phyloP scores from a whole-genome alignment of 2,113 vertebrate species.

The Heloderma charlesbogerti region DNA sequence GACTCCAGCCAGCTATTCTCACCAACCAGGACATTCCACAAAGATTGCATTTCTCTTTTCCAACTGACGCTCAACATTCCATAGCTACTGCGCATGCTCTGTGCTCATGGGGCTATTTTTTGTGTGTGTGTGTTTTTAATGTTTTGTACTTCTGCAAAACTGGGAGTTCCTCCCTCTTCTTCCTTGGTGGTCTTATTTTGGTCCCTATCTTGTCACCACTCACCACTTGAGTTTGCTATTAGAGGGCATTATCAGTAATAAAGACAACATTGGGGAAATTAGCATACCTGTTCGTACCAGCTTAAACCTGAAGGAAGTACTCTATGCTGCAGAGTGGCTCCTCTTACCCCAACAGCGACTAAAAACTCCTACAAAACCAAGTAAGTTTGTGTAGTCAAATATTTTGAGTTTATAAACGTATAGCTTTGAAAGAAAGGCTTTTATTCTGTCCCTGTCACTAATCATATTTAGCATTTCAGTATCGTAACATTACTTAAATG shows the following conservation, averaged over 20 bases:
- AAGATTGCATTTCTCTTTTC: background rate
- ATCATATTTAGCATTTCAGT: background rate
- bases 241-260: background rate
- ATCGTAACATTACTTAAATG: background rate
- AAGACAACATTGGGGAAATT: conserved; percentile 2
- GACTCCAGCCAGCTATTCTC: background rate
- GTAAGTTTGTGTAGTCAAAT: background rate
- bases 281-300: conserved; percentile 95
- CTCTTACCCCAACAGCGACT: conserved; percentile 91
- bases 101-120: background rate
- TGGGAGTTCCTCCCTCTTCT: background rate
- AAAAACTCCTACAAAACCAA: conserved; percentile 86
- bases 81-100: background rate
- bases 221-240: background rate
- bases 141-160: background rate
- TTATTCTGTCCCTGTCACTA: background rate
- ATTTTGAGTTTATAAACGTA: background rate
- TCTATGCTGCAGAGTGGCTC: conserved; percentile 92
- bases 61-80: background rate
- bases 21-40: background rate
- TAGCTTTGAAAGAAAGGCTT: background rate
- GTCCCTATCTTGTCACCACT: too few relatives aligned
- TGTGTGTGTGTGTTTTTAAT: too few relatives aligned
- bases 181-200: background rate
- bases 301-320: conserved; percentile 87